phyloP scores from a whole-genome alignment of 1,140 invertebrate species.

The Calliopsis andreniformis region DNA sequence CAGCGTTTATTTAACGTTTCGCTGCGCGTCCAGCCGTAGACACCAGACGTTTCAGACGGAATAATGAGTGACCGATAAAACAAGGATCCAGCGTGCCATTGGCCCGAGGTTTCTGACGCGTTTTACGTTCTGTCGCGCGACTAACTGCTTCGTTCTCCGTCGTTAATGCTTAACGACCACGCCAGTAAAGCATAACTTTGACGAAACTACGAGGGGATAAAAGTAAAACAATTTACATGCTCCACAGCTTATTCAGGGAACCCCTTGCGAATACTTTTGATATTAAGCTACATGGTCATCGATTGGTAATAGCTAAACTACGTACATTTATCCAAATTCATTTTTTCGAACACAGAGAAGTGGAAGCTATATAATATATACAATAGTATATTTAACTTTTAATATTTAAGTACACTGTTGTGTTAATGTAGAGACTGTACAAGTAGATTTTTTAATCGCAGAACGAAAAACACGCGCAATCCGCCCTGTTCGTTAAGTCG shows the following conservation, averaged over 20 bases:
- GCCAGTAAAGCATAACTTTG: conserved; percentile 25
- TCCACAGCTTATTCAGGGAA: too few relatives aligned
- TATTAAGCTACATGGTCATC: too few relatives aligned
- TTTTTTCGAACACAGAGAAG: too few relatives aligned
- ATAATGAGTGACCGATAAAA: background rate
- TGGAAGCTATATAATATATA: too few relatives aligned
- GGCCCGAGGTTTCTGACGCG: background rate
- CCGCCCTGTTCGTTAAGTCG: background rate
- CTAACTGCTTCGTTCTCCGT: conserved; percentile 25
- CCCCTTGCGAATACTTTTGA: too few relatives aligned
- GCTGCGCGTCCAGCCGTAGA: background rate
- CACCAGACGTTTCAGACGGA: background rate
- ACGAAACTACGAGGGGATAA: background rate
- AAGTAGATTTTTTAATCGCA: too few relatives aligned
- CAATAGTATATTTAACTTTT: too few relatives aligned
- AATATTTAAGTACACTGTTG: too few relatives aligned
- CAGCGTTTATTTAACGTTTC: background rate
- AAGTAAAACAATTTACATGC: background rate
- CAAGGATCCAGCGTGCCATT: background rate
- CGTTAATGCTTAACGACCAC: conserved; percentile 41
- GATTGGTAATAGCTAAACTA: too few relatives aligned
- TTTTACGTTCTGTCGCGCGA: conserved; percentile 35
- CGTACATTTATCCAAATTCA: too few relatives aligned
- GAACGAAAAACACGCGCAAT: background rate
- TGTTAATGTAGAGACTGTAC: too few relatives aligned